Base-by-base conservation (phyloP, 2,113 vertebrate species). In the Rhea americana region DNA sequence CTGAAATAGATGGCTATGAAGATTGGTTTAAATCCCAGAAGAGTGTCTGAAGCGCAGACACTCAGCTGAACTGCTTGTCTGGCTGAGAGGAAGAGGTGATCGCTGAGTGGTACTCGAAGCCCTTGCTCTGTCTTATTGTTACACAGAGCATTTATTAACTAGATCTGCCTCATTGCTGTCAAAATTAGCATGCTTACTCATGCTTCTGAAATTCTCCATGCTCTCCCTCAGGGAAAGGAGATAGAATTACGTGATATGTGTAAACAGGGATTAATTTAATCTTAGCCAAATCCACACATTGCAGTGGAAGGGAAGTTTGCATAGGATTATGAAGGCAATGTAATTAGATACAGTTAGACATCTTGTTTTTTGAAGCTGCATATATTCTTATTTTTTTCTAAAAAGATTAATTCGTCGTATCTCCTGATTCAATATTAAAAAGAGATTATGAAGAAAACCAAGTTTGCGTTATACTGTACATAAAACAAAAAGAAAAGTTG, bases 261-360 rank as follows among this genome's bases (percentile, higher is more conserved):
- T 96, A 97, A 98, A 97, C 32, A 96, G 67, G 59, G 86, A 96
- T 97, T 95, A 97, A 95, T 96, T 96, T 96, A 96, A 96, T 97
- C 83, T 93, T 94, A 93, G 30, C 50, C 75, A 97, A 96, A 98
- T 97, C 75, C 93, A 97, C 76, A 96, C 63, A 95, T 94, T 95
- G 62, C 65, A 21, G 48, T 92, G 82, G 78, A 82, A 92, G 72
- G 90, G 66, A 95, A 81, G 82, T 96, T 97, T 98, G 90, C 76
- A 94, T 58, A 95, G 45, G 94, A 96, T 97, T 97, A 95, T 94
- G 86, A 91, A 91, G 43, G 58, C 26, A 76, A 65, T 94, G 53
- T 94, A 85, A 93, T 94, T 91, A 96, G 75, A 83, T 91, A 93
- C 43, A 90, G 30, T 93, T 89, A 96, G 78, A 95, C 56, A 92